Evolutionary conservation across 2,113 vertebrate species (phyloP), one percentile per base, ranked within the genome.

Genomic region (Desmodus rotundus): DNA sequence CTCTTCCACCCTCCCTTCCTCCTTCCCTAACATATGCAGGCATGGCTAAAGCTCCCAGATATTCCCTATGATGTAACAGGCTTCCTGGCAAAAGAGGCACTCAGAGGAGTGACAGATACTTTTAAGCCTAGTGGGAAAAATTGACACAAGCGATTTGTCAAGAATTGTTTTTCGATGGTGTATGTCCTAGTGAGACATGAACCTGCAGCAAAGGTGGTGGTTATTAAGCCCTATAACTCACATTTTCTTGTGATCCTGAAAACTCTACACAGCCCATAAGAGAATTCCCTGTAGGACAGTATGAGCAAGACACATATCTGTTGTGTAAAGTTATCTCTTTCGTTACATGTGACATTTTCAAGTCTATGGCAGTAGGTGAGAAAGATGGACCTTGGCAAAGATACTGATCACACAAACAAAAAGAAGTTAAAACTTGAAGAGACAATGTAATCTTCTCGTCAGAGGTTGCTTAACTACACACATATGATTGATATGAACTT

Each of bases 151-250:
- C 16, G 70, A n/a, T 91, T 97, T 88, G 91, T 90, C 52, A 96
- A 74, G 50, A 93, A 85, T 7, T 65, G 38, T 28, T 93, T 76
- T 87, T 87, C 92, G 67, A 86, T 97, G 43, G 13, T 2, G 3
- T 54, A 24, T 89, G 83, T 73, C 43, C 38, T 96, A 56, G 33
- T 70, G 41, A 28, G 4, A 92, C 36, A 87, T 7, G 87, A 87
- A 96, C 63, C 3, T 38, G 22, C 50, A 89, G 65, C 47, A 89
- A 63, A 96, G 54, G 77, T 94, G n/a, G 4, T 12, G 70, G 7
- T 92, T 24, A 87, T 87, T 94, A 96, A 77, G 28, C 77, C 70
- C 61, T 93, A 81, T 93, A 94, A 38, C 36, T 94, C 72, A 92
- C 33, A 12, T 73, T 56, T 91, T 47, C 68, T 76, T 83, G 20